These are phyloP conservation scores for Phymorhynchus buccinoides DNA, from an alignment of 1,140 invertebrate genomes.

Conservation along the genomic window DNA sequence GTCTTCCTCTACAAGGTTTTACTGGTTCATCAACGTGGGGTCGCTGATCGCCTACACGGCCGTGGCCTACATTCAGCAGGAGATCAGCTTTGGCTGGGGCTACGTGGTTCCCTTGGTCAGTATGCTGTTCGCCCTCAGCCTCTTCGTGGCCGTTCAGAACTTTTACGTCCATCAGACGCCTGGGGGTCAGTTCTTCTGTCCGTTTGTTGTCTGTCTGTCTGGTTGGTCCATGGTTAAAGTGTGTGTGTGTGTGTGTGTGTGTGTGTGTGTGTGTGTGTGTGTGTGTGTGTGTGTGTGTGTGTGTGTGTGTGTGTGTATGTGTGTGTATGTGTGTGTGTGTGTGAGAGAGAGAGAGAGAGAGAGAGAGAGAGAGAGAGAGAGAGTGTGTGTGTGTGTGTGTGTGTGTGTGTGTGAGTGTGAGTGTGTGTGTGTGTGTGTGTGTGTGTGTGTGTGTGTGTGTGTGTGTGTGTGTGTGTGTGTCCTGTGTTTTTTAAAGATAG, in stretches of 20 bases:
- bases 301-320: not conserved
- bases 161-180: conserved; percentile 54
- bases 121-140: conserved; percentile 67
- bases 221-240: not conserved
- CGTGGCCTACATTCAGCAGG: conserved; percentile 75
- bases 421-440: conserved; percentile 27
- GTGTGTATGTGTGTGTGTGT: not conserved
- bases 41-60: conserved; percentile 74
- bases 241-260: not conserved
- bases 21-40: conserved; percentile 77
- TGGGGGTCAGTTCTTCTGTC: conserved; percentile 57
- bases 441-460: conserved; percentile 1
- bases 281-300: not conserved
- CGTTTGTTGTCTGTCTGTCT: not conserved
- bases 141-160: conserved; percentile 63
- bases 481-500: too few species aligned
- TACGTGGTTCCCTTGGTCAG: conserved; percentile 73
- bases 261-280: not conserved
- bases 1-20: too few species aligned
- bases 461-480: conserved; percentile 14
- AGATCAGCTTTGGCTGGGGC: conserved; percentile 74
- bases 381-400: not conserved
- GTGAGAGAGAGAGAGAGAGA: not conserved
- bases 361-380: too few species aligned
- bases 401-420: not conserved